Percentiles rank a stretch among this genome's conserved stretches.
Conservation (phyloP, 2,888 invertebrate genomes). For the Rhimphoctona megacephalus region DNA sequence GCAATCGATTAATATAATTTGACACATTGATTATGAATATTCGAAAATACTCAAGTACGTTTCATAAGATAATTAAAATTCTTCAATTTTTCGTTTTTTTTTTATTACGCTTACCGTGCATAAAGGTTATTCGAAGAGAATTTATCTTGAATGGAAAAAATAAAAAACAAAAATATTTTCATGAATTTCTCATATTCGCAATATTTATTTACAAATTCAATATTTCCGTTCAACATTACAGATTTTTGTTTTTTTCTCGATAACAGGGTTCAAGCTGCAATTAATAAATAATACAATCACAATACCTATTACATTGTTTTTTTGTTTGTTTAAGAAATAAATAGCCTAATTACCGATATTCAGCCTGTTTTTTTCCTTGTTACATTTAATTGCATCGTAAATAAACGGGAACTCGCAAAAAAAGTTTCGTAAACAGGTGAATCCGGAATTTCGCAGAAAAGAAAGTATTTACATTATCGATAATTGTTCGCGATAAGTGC, state of each 20-base stretch:
- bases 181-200: constrained; percentile 70
- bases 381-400: constrained; percentile 19
- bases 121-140: neutral
- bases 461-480: constrained; percentile 55
- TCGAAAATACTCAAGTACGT: too few species aligned
- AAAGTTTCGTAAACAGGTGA: constrained; percentile 35
- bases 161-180: neutral
- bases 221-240: constrained; percentile 73
- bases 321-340: constrained; percentile 73
- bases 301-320: constrained; percentile 73
- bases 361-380: constrained; percentile 54
- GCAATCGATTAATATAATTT: too few species aligned
- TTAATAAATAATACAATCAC: constrained; percentile 81
- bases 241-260: constrained; percentile 57
- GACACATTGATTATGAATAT: too few species aligned
- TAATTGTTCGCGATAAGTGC: constrained; percentile 19
- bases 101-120: too few species aligned
- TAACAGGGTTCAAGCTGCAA: constrained; percentile 74
- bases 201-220: constrained; percentile 81
- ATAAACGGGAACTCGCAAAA: neutral
- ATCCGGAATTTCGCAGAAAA: constrained; percentile 27
- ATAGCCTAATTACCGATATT: constrained; percentile 73
- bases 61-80: too few species aligned
- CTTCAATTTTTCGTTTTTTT: too few species aligned
- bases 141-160: neutral